Evolutionary conservation across 2,797 vertebrate species (phyloP).

Genomic region (Chaetophractus vellerosus): DNA sequence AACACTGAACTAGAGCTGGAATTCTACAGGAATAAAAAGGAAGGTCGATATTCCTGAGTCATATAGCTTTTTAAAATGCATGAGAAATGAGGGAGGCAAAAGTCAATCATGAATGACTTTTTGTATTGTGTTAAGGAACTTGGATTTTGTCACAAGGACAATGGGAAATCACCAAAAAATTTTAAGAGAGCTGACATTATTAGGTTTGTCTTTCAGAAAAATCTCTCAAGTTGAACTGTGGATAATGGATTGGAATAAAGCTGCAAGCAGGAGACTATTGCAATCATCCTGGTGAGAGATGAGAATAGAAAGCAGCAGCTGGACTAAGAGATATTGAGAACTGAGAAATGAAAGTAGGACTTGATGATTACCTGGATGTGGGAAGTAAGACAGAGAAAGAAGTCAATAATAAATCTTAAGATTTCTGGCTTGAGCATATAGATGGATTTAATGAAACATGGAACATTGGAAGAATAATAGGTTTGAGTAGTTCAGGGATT

Average conservation of each 20-base stretch:
- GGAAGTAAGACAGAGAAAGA: not conserved
- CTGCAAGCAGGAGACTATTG: not conserved
- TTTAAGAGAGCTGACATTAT: constrained; percentile 23
- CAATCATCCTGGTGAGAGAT: not conserved
- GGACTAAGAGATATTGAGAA: not conserved
- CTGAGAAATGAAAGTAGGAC: not conserved
- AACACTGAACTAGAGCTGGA: not conserved
- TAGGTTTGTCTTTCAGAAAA: not conserved
- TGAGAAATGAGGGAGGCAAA: not conserved
- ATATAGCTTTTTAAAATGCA: constrained; percentile 11
- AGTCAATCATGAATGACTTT: not conserved
- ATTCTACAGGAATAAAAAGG: constrained; percentile 3
- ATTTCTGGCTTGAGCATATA: not conserved
- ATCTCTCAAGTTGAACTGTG: not conserved
- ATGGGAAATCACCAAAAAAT: not conserved
- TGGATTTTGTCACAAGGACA: constrained; percentile 9
- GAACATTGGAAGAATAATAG: not conserved
- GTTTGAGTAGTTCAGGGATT: not conserved
- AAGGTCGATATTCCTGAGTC: not conserved
- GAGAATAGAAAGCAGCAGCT: not conserved
- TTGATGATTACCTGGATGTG: constrained; percentile 20
- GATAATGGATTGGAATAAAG: not conserved
- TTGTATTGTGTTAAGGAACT: not conserved
- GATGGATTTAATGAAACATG: constrained; percentile 5
- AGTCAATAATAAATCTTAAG: constrained; percentile 23